Conservation (phyloP, 2,113 vertebrate species). For the Datnioides undecimradiatus region DNA sequence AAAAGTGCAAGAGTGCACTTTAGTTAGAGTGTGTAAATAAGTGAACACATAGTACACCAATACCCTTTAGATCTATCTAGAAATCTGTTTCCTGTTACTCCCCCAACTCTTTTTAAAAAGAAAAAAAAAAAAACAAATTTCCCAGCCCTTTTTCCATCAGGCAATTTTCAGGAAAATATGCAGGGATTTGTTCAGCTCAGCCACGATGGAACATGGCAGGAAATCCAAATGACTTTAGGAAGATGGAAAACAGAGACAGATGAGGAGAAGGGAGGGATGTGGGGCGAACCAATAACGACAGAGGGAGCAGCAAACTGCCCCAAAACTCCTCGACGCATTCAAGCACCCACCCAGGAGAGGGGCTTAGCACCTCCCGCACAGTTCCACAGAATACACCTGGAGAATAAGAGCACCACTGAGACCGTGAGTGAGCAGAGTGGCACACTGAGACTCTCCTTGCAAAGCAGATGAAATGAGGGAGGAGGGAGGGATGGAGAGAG, state of each 20-base stretch:
- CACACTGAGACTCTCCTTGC: conserved; percentile 18
- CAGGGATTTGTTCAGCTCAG: conserved; percentile 76
- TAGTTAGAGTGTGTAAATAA: conserved; percentile 1
- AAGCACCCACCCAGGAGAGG: conserved; percentile 46
- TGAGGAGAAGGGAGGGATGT: background rate
- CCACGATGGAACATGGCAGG: conserved; percentile 43
- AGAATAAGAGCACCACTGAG: conserved; percentile 38
- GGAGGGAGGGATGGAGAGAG: background rate
- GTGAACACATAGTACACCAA: background rate
- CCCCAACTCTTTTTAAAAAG: conserved; percentile 24
- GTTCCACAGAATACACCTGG: conserved; percentile 29
- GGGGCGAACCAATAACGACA: background rate
- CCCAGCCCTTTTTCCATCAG: conserved; percentile 23
- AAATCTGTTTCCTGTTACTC: conserved; percentile 19
- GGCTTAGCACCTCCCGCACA: conserved; percentile 32
- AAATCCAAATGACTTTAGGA: conserved; percentile 64
- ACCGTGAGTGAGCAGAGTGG: conserved; percentile 23
- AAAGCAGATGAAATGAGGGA: background rate
- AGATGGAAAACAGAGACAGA: background rate
- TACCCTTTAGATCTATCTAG: conserved; percentile 1
- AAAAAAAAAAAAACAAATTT: conserved; percentile 38
- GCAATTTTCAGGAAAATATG: conserved; percentile 65
- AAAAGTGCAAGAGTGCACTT: background rate
- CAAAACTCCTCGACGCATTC: conserved; percentile 32
- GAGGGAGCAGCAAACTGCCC: background rate